These are phyloP conservation scores for Tribolium castaneum DNA, from an alignment of 1,140 invertebrate genomes.

Conservation along the genomic window DNA sequence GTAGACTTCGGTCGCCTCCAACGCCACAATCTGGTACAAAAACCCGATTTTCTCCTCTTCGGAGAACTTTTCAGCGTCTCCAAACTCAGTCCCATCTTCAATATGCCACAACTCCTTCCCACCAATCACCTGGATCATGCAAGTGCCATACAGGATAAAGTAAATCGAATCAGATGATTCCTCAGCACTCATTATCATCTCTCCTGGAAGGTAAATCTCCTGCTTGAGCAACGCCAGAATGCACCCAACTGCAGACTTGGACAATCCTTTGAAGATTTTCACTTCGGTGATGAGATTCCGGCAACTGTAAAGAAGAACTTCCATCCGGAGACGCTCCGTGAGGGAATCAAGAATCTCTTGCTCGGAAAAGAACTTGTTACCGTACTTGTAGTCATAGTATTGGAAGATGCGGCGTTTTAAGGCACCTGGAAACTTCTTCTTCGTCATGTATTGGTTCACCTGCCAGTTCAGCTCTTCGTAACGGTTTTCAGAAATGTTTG, in stretches of 20 bases:
- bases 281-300: not conserved
- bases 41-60: not conserved
- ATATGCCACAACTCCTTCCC: not conserved
- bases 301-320: not conserved
- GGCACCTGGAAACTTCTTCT: not conserved
- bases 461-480: not conserved
- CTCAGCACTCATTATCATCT: not conserved
- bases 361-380: not conserved
- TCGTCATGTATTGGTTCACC: not conserved
- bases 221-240: not conserved
- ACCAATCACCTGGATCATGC: not conserved
- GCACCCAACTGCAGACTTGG: not conserved
- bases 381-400: not conserved
- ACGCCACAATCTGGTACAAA: not conserved
- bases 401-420: not conserved
- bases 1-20: not conserved
- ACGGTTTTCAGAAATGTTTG: not conserved
- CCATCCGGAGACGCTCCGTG: not conserved
- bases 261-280: not conserved
- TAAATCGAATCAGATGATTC: not conserved
- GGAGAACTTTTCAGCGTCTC: not conserved
- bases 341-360: not conserved
- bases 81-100: not conserved
- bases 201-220: not conserved
- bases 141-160: not conserved